A percentile compares a stretch with the other conserved stretches of the same genome.
These are phyloP conservation scores for Leptinotarsa tumamoca DNA, from an alignment of 2,888 invertebrate species.

Conservation along the genomic window DNA sequence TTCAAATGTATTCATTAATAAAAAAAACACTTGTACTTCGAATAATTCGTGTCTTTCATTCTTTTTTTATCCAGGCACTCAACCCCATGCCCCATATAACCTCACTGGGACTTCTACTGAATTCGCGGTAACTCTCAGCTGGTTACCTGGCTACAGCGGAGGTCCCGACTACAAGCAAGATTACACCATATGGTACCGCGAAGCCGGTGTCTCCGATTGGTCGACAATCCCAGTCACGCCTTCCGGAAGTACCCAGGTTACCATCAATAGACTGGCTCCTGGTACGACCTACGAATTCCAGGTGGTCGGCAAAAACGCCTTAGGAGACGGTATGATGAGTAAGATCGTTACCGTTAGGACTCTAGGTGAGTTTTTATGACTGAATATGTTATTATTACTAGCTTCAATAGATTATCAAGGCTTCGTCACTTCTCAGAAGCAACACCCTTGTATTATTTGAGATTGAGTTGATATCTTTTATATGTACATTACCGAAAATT, in stretches of 20 bases:
- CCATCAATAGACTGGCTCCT: slow-evolving; percentile 90
- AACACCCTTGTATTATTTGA: no score
- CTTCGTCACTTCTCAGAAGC: no score
- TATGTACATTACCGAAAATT: no score
- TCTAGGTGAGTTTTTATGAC: slow-evolving; percentile 74
- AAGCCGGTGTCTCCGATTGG: slow-evolving; percentile 91
- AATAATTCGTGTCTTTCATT: not conserved
- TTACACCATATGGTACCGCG: slow-evolving; percentile 94
- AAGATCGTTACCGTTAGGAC: slow-evolving; percentile 91
- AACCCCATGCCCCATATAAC: slow-evolving; percentile 97
- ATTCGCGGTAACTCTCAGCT: slow-evolving; percentile 89
- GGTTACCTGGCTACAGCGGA: slow-evolving; percentile 96
- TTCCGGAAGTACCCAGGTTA: slow-evolving; percentile 88
- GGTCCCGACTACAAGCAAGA: slow-evolving; percentile 95
- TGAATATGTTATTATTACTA: not conserved
- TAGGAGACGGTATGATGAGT: slow-evolving; percentile 97
- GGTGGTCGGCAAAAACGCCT: slow-evolving; percentile 93
- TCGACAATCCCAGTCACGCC: slow-evolving; percentile 93
- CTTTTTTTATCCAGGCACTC: slow-evolving; percentile 69
- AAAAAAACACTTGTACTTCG: no score
- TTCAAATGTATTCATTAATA: no score
- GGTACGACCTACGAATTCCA: slow-evolving; percentile 96
- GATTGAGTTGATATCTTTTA: no score
- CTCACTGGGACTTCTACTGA: slow-evolving; percentile 88
- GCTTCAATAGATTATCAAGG: no score